Percentiles rank a stretch among this genome's conserved stretches.
These are phyloP conservation scores for Trissolcus japonicus DNA, from an alignment of 2,888 invertebrate species.

Conservation along the genomic window DNA sequence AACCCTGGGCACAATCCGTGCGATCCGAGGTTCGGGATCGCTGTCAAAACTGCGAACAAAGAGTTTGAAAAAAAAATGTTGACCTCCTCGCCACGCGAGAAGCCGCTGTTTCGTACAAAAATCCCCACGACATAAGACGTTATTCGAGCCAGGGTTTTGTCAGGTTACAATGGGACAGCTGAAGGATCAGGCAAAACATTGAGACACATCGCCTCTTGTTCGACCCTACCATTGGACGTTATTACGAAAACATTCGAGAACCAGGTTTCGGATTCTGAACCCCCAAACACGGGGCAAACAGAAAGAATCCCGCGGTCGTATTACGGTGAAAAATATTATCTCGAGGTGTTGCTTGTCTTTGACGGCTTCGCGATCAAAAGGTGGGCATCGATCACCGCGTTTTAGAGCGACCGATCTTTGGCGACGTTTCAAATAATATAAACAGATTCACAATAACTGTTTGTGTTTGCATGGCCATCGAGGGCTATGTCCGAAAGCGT, in stretches of 20 bases:
- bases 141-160: slow-evolving; percentile 70
- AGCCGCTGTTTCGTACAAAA: slow-evolving; percentile 19
- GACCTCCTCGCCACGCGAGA: slow-evolving; percentile 54
- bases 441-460: slow-evolving; percentile 42
- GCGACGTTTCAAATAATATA: slow-evolving; percentile 32
- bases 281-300: slow-evolving; percentile 2
- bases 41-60: slow-evolving; percentile 45
- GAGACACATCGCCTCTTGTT: slow-evolving; percentile 73
- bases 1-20: slow-evolving; percentile 31
- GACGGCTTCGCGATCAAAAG: slow-evolving; percentile 38
- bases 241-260: slow-evolving; percentile 73
- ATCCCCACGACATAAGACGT: slow-evolving; percentile 47
- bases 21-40: slow-evolving; percentile 27
- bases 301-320: slow-evolving; percentile 41
- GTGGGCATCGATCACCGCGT: slow-evolving; percentile 37
- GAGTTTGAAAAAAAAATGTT: slow-evolving; percentile 35
- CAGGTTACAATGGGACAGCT: slow-evolving; percentile 72
- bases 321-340: slow-evolving; percentile 49
- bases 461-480: slow-evolving; percentile 23
- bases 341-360: slow-evolving; percentile 43
- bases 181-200: slow-evolving; percentile 74
- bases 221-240: slow-evolving; percentile 67
- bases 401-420: slow-evolving; percentile 20
- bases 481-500: slow-evolving; percentile 6
- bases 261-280: slow-evolving; percentile 46